Base-by-base conservation (phyloP, 2,888 invertebrate species). In the Azorinus chamasolen region DNA sequence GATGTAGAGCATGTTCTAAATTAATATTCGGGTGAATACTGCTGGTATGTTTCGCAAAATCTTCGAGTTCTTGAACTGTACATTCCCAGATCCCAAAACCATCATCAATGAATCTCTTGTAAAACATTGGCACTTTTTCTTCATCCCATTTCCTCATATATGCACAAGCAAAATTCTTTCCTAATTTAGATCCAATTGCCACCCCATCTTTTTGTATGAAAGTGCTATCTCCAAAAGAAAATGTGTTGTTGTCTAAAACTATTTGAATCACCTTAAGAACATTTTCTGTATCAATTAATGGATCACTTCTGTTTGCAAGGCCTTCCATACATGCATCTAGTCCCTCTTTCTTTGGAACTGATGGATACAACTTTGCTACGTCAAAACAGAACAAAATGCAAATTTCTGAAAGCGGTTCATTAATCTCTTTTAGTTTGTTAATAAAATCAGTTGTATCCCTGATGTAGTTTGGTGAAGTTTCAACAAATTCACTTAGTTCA, bases 91-190 rank as follows among this genome's bases (percentile, higher is more conserved):
- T n/a, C 64, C 45, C 4, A 39, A 66, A 48, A 14, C 37, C 58
- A 66, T 66, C 57, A 50, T 66, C 66, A 1, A 66, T 66, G 3
- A 48, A 57, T 25, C 39, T 18, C 24, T 48, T 57, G 25, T 58
- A 66, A 25, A 58, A 66, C 10, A 37, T 14, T 0, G 58, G 66
- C n/a, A 24, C 46, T 4, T 22, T 50, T 18, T 59, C 20, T 32
- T 73, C 65, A 39, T 66, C 54, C 66, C 62, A 58, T 24, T 68
- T 68, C n/a, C 62, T 6, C 74, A 74, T 62, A 39, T 62, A 66
- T 1, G 50, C 16, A 24, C 57, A 68, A 18, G 55, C 62, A 43
- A 68, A 74, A 50, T 68, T 62, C 20, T 32, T 48, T 14, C 74
- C 68, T n/a, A 68, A 18, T 45, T 24, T 68, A 0, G 53, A 73